These are phyloP conservation scores for Garrulus glandarius DNA, from an alignment of 2,797 vertebrate species.

Conservation along the genomic window DNA sequence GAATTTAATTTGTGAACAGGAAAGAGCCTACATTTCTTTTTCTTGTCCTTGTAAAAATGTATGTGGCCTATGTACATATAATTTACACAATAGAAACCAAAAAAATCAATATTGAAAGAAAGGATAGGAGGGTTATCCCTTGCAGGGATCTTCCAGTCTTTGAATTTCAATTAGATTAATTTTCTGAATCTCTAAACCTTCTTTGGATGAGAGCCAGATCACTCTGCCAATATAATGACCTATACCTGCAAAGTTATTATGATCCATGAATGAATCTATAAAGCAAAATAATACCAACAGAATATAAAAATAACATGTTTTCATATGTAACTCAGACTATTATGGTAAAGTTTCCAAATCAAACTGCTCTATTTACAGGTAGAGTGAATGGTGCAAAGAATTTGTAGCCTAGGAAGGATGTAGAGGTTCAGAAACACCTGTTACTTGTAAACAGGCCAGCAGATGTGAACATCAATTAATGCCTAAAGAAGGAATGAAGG, in stretches of 20 bases:
- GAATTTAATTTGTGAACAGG: not conserved
- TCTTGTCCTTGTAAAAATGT: not conserved
- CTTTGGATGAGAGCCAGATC: not conserved
- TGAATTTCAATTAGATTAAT: not conserved
- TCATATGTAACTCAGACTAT: not conserved
- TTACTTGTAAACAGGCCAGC: not conserved
- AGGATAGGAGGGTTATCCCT: rapidly evolving
- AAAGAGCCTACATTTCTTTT: not conserved
- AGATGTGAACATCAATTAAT: not conserved
- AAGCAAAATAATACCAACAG: not conserved
- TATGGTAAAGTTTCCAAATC: not conserved
- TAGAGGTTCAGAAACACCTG: not conserved
- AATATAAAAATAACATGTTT: not conserved
- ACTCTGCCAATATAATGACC: not conserved
- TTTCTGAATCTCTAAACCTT: not conserved
- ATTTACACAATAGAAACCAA: not conserved
- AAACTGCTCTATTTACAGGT: not conserved
- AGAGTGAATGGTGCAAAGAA: not conserved
- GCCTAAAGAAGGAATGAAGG: not conserved
- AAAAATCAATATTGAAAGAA: not conserved
- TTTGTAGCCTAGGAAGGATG: not conserved
- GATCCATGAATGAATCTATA: not conserved
- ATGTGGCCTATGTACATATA: not conserved
- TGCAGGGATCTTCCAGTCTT: not conserved
- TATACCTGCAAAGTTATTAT: not conserved